Base-by-base conservation (phyloP, 2,113 vertebrate species). In the Gnathonemus echidnorhynchus region DNA sequence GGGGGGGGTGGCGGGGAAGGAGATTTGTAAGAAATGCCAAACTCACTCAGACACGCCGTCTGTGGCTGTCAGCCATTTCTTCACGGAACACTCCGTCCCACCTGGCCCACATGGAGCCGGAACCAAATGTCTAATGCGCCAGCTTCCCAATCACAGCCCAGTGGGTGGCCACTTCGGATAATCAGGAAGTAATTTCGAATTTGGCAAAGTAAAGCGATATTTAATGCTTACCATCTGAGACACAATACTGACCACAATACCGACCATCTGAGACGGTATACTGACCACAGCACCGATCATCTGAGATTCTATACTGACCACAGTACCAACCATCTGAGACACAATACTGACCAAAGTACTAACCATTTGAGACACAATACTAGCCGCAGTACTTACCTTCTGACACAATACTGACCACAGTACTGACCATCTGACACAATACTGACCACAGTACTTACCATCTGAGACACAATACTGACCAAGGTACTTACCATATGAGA, bases 1-100 rank as follows among this genome's bases (percentile, higher is more conserved):
- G 94, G 95, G 84, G 95, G 83, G 93, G 15, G 46, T 6, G 19
- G 19, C 1, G 95, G 95, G 84, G 95, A 94, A 83, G 93, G 17
- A 27, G 48, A 58, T 45, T 70, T 70, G 62, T 70, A 70, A 70
- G 62, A 31, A 70, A 70, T 27, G 10, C 62, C 62, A 70, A 13
- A 31, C 62, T 70, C 62, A 70, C 27, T 70, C 62, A 80, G 35
- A 80, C 31, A 42, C 35, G 10, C 17, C 5, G 15, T 3, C 31
- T 80, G 74, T 42, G 35, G 74, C 74, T 80, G 35, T 8, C 35
- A 19, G 74, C 70, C 35, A 24, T 77, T 39, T 77, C 70, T 77
- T 31, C 70, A 77, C 5, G 35, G 74, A 42, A 19, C 74, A 27
- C 15, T 80, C 5, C 10, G 35, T 42, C 74, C 74, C 74, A 39